Evolutionary conservation across 2,888 invertebrate genomes (phyloP).

Genomic region (Drosophila pegasa): DNA sequence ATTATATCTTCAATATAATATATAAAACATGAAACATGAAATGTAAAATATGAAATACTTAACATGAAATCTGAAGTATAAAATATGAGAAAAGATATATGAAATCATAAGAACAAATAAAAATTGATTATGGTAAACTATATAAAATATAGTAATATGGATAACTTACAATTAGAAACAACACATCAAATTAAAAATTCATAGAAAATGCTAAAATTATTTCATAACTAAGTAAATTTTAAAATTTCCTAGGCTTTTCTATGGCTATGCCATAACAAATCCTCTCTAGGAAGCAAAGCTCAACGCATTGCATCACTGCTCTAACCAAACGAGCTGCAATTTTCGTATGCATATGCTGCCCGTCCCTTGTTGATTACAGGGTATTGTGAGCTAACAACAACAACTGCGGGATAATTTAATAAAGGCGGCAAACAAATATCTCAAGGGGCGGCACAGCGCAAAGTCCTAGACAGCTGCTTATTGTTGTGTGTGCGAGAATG

Average conservation of each 20-base stretch:
- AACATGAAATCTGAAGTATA: not conserved
- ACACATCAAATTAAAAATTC: too few species aligned
- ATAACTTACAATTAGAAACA: not conserved
- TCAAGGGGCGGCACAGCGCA: conserved; percentile 33
- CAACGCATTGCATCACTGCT: not conserved
- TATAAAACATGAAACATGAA: not conserved
- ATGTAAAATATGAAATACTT: not conserved
- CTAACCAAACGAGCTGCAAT: not conserved
- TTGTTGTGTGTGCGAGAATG: conserved; percentile 31
- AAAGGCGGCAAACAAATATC: conserved; percentile 34
- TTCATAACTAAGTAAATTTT: not conserved
- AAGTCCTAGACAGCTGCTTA: conserved; percentile 47
- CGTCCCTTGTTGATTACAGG: conserved; percentile 1
- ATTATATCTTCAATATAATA: not conserved
- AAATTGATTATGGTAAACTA: too few species aligned
- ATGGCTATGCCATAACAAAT: not conserved
- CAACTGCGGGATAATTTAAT: conserved; percentile 50
- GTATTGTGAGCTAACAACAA: conserved; percentile 16
- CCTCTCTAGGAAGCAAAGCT: not conserved
- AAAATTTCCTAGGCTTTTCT: not conserved
- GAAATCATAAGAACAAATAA: too few species aligned
- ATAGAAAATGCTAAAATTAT: too few species aligned
- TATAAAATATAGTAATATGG: too few species aligned
- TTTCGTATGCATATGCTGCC: not conserved
- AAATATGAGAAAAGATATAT: not conserved